A percentile compares a stretch with the other conserved stretches of the same genome.
Evolutionary conservation across 2,888 invertebrate genomes (phyloP).

Genomic region (Cremastinae sp.): DNA sequence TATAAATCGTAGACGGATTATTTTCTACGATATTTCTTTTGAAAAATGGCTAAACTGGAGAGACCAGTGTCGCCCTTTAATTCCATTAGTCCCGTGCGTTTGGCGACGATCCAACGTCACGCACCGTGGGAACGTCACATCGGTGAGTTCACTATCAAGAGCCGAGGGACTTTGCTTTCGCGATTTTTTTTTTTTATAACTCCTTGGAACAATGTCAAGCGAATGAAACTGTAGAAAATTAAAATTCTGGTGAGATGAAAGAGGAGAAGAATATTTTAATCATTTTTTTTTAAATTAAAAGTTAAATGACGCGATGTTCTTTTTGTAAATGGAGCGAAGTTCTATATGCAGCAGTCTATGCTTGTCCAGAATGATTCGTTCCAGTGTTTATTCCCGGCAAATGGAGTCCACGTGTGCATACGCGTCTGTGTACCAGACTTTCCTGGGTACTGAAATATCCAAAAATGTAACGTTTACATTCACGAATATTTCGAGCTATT

Average conservation of each 20-base stretch:
- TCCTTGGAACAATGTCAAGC: too few relatives aligned
- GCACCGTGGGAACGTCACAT: constrained; percentile 74
- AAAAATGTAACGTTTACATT: not conserved
- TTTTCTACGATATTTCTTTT: constrained; percentile 27
- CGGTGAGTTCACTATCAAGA: constrained; percentile 71
- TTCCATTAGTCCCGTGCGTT: constrained; percentile 67
- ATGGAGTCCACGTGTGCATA: constrained; percentile 53
- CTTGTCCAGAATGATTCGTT: not conserved
- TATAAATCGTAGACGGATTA: constrained; percentile 19
- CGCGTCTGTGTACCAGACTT: not conserved
- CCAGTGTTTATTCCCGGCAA: constrained; percentile 45
- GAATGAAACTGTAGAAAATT: too few relatives aligned
- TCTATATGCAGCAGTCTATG: too few relatives aligned
- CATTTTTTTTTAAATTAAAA: too few relatives aligned
- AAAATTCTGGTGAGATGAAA: too few relatives aligned
- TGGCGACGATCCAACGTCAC: constrained; percentile 74
- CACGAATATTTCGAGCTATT: constrained; percentile 18
- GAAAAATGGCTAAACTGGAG: constrained; percentile 68
- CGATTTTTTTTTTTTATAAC: too few relatives aligned
- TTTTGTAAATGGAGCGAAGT: too few relatives aligned
- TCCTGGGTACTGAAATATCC: not conserved
- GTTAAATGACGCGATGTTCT: too few relatives aligned
- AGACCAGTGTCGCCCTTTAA: constrained; percentile 70
- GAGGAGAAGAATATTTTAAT: too few relatives aligned
- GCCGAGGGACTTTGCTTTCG: too few relatives aligned